Evolutionary conservation across 2,888 invertebrate genomes (phyloP), one percentile per base, ranked within the genome.

Genomic region (Melieria omissa): DNA sequence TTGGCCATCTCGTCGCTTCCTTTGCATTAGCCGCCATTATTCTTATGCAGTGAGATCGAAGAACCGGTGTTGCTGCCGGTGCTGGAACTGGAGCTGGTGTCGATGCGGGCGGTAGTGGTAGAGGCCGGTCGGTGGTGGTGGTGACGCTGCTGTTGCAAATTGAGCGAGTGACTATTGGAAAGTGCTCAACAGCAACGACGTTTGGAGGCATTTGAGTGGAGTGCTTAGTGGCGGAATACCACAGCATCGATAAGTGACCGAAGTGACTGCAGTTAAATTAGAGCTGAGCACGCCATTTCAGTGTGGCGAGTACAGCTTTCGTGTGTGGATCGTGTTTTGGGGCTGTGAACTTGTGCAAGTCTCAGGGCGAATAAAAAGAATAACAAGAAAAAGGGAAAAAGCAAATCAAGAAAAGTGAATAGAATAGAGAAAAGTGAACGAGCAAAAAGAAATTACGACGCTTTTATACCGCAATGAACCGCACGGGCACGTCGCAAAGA

Each of bases 291-390:
- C 6, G 14, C 52, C 14, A 29, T 79, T 79, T 85, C 82, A 85
- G 84, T 85, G 81, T 81, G 83, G 79, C 81, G 80, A 82, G 82
- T 83, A 82, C 83, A 82, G 85, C 83, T 84, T 83, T 85, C 82
- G 83, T 83, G 85, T 84, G 81, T 83, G 82, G 85, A 82, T 84
- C 83, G 84, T 77, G 45, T 44, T 54, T 12, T 52, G 49, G 70
- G 47, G 57, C 47, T 57, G 29, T 54, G n/a, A 52, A 65, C 49
- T 55, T 42, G 41, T 61, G n/a, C 29, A 8, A 12, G 16, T 14
- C 4, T 14, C 14, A 4, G 45, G 14, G 46, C 14, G 41, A 65
- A 63, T 14, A 52, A 57, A 14, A 63, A 65, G 12, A 47, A 58
- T 42, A 12, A 14, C 10, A 45, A 55, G 46, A 16, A 9, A 54